phyloP scores from a whole-genome alignment of 2,888 invertebrate species.

The Cistogaster globosa region DNA sequence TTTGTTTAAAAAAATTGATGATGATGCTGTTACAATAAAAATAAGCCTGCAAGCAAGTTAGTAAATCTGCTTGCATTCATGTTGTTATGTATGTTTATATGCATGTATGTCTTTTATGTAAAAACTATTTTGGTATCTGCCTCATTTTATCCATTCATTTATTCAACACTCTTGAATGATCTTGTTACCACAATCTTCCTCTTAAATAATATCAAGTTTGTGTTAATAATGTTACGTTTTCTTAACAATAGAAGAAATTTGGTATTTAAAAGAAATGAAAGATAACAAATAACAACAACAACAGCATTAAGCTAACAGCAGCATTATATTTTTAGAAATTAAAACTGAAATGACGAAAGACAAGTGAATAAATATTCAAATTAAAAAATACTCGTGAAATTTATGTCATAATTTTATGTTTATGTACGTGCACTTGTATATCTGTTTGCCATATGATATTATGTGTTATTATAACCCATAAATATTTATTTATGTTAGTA shows the following conservation, averaged over 20 bases:
- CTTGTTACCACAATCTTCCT: conserved; percentile 53
- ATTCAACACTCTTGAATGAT: conserved; percentile 18
- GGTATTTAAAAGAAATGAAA: conserved; percentile 27
- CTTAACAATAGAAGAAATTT: conserved; percentile 31
- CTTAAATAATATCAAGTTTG: conserved; percentile 60
- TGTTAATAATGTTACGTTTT: conserved; percentile 37
- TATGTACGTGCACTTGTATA: not conserved
- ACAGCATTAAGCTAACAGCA: conserved; percentile 3
- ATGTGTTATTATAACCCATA: conserved; percentile 28
- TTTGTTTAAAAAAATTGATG: conserved; percentile 6
- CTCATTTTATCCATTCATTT: not conserved
- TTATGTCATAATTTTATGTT: not conserved
- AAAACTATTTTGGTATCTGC: not conserved
- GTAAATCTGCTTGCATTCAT: too few relatives aligned
- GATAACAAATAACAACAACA: conserved; percentile 16
- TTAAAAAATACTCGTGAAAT: not conserved
- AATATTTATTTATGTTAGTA: conserved; percentile 32
- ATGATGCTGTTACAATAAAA: conserved; percentile 15
- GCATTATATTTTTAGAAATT: not conserved
- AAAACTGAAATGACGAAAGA: not conserved
- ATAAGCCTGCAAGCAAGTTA: too few relatives aligned
- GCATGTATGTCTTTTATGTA: not conserved
- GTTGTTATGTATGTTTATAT: not conserved
- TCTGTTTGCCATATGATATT: not conserved
- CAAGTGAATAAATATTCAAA: conserved; percentile 1